Evolutionary conservation across 2,797 vertebrate species (phyloP), one percentile per base, ranked within the genome.

Genomic region (Phoxinus dragarum): DNA sequence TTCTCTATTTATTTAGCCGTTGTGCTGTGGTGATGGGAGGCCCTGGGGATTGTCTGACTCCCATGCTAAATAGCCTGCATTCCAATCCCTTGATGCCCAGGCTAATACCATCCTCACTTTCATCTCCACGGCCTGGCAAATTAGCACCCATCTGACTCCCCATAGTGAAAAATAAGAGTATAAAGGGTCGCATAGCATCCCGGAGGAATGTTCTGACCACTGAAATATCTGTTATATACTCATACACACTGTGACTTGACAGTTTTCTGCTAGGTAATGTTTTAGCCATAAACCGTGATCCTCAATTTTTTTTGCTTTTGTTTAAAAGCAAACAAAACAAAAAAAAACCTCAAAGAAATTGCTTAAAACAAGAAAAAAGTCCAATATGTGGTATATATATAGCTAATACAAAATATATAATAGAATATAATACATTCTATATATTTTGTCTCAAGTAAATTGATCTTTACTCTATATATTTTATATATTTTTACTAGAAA

Each of bases 1-100:
- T 95, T 96, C 95, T 94, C 93, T 96, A 94, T 96, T 96, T 96
- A 96, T 94, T 96, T 94, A 95, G 94, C 89, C 90, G 92, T 92
- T 95, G 88, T 89, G 90, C 88, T 59, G 72, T 90, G 72, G 80
- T 90, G 93, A 93, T 91, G 92, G 93, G 94, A 93, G 92, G 94
- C 93, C 93, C 88, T 90, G 93, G 90, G 92, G 93, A 94, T 93
- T 95, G 94, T 94, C 94, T 95, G 95, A 95, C 94, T 95, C 93
- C 90, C 89, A 67, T 92, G 94, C 94, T 95, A 94, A 96, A 93
- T 86, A 92, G 94, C 91, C 88, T 88, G 90, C 94, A 96, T 96
- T 96, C 95, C 93, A 79, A 93, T 94, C 93, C 92, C 89, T 92
- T 93, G 95, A 96, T 95, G 94, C 91, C 92, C 92, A 92, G 94